Base-by-base conservation (phyloP, 2,888 invertebrate species). In the Stomorhina lunata region DNA sequence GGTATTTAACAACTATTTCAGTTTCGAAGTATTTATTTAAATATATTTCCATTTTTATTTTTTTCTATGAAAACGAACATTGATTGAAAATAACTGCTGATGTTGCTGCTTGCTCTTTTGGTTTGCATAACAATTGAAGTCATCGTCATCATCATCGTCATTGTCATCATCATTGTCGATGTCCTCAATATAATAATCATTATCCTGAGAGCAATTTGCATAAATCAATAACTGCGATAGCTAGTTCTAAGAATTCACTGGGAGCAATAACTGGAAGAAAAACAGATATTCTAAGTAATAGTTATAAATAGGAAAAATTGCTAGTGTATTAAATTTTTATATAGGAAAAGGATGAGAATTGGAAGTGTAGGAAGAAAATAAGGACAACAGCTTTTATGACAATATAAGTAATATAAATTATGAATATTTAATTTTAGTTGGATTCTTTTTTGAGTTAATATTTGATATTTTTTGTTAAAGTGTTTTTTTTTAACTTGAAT, bases 41-140 rank as follows among this genome's bases (percentile, higher is more conserved):
- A 43, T 27, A 40, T 55, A 37, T 20, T 43, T 27, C 1, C 40
- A 27, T 20, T 37, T 27, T 55, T n/a, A 53, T 10, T 22, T 27
- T 17, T 15, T 43, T 43, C 4, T 1, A 32, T 57, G 17, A 43
- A 53, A 50, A 25, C 6, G 61, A 77, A 81, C 53, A 77, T 53
- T 77, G 81, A 81, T 77, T 77, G 29, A 27, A 66, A 61, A 45
- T 25, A 61, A 81, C 71, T 66, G 32, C 32, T 53, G 37, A 29
- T 25, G 29, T 50, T 59, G 29, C 22, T 65, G 65, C 25, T 22
- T 12, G 22, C 22, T 59, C 45, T 34, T 80, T 45, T 63, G 65
- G 68, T n/a, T 53, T 37, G 63, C 75, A 80, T 55, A 75, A 55
- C 43, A 69, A 48, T 48, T 32, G 61, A 50, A 55, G 34, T 37